Evolutionary conservation across 2,113 vertebrate genomes (phyloP).

Genomic region (Zosterops hypoxanthus): DNA sequence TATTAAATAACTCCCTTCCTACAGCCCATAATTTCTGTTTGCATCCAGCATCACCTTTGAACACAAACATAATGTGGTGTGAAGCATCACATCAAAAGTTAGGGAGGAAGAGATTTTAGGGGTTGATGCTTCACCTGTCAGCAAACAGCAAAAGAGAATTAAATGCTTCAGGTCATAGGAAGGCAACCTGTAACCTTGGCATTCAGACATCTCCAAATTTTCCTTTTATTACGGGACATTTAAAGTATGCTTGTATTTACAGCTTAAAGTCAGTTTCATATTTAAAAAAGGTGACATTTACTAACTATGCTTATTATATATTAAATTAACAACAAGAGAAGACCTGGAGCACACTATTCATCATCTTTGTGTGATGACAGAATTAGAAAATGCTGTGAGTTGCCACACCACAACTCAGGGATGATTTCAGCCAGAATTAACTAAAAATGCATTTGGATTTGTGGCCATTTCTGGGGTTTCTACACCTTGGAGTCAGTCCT

Average conservation of each 20-base stretch:
- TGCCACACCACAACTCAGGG: accelerated
- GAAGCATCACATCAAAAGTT: not conserved
- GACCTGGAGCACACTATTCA: not conserved
- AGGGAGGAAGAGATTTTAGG: not conserved
- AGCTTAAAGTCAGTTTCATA: not conserved
- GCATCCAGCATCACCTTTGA: not conserved
- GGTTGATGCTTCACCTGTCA: not conserved
- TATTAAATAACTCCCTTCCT: not conserved
- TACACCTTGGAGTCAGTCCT: not conserved
- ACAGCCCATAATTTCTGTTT: not conserved
- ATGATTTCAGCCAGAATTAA: not conserved
- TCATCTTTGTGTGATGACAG: not conserved
- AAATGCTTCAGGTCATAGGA: not conserved
- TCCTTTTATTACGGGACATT: not conserved
- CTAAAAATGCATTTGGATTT: not conserved
- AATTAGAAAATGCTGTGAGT: not conserved
- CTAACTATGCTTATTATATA: not conserved
- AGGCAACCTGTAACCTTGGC: not conserved
- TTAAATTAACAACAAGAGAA: not conserved
- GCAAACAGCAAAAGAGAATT: not conserved
- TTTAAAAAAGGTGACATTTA: not conserved
- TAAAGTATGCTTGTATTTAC: not conserved
- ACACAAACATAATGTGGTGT: not conserved
- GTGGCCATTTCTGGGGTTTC: not conserved
- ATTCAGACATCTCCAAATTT: not conserved